Percentiles rank a stretch among this genome's conserved stretches.
phyloP scores from a whole-genome alignment of 2,888 invertebrate species.

The Archips crataeganus region DNA sequence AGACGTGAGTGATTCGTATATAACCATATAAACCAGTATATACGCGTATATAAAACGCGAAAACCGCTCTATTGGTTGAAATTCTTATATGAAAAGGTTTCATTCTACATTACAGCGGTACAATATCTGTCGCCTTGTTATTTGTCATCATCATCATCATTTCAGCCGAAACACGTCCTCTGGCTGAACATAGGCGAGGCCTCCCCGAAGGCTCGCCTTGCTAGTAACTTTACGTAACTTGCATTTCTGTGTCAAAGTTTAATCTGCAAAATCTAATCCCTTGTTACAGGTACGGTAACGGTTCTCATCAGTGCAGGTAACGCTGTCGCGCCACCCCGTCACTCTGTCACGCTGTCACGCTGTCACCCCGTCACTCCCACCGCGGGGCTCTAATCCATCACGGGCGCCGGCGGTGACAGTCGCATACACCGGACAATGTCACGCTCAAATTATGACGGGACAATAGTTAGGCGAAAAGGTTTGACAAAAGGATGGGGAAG shows the following conservation, averaged over 20 bases:
- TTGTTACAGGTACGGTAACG: slow-evolving; percentile 36
- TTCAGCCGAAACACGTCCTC: too few species aligned
- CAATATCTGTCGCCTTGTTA: too few species aligned
- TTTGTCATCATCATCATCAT: too few species aligned
- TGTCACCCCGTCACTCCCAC: slow-evolving; percentile 28
- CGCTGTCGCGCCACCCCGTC: slow-evolving; percentile 14
- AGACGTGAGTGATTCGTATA: too few species aligned
- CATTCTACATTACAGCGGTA: too few species aligned
- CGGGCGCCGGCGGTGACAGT: slow-evolving; percentile 34
- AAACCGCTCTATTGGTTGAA: too few species aligned
- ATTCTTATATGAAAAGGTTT: too few species aligned
- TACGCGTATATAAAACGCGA: too few species aligned
- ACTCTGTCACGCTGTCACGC: slow-evolving; percentile 17
- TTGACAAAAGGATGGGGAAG: slow-evolving; percentile 6
- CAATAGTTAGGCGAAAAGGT: slow-evolving; percentile 30
- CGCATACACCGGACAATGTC: slow-evolving; percentile 34
- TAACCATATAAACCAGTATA: too few species aligned
- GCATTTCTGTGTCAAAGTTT: background rate
- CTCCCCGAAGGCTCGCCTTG: too few species aligned
- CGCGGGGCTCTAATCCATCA: slow-evolving; percentile 37
- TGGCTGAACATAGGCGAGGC: too few species aligned
- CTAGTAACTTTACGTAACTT: background rate
- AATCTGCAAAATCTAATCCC: slow-evolving; percentile 9
- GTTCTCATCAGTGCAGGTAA: slow-evolving; percentile 37
- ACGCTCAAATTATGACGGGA: slow-evolving; percentile 31